Percentiles rank a stretch among this genome's conserved stretches.
Evolutionary conservation across 2,888 invertebrate species (phyloP).

Genomic region (Chaitophorus viminalis): DNA sequence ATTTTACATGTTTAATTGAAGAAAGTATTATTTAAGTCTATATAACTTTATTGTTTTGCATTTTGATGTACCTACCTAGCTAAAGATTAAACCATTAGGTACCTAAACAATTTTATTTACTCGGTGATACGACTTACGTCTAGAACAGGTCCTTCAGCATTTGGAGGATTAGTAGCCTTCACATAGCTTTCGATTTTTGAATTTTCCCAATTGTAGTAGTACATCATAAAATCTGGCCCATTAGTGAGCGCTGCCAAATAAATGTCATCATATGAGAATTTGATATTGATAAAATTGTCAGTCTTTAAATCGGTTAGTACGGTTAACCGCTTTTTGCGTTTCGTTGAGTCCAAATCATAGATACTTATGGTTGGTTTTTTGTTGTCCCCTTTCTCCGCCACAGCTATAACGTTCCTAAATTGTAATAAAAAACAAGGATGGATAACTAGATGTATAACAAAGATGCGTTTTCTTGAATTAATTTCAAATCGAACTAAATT

Average conservation of each 20-base stretch:
- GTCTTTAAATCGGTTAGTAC: conserved; percentile 73
- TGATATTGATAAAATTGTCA: conserved; percentile 76
- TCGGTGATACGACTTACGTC: conserved; percentile 68
- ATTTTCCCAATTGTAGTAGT: conserved; percentile 85
- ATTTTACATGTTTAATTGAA: too few relatives aligned
- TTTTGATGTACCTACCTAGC: background rate
- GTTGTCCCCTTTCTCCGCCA: conserved; percentile 67
- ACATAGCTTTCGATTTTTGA: conserved; percentile 81
- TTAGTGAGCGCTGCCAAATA: conserved; percentile 83
- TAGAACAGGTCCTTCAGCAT: conserved; percentile 73
- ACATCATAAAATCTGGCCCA: conserved; percentile 83
- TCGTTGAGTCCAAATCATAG: conserved; percentile 78
- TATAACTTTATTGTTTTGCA: too few relatives aligned
- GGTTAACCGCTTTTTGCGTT: conserved; percentile 75
- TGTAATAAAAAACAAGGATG: background rate
- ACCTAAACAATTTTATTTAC: too few relatives aligned
- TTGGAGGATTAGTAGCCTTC: conserved; percentile 78
- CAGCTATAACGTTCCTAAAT: conserved; percentile 74
- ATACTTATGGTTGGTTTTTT: conserved; percentile 76
- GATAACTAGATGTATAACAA: too few relatives aligned
- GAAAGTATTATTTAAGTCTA: background rate
- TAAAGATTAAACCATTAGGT: too few relatives aligned
- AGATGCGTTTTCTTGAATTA: too few relatives aligned
- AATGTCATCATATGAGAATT: conserved; percentile 85
- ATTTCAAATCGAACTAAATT: too few relatives aligned